Conservation (phyloP, 2,888 invertebrate genomes). For the Mimas tiliae region DNA sequence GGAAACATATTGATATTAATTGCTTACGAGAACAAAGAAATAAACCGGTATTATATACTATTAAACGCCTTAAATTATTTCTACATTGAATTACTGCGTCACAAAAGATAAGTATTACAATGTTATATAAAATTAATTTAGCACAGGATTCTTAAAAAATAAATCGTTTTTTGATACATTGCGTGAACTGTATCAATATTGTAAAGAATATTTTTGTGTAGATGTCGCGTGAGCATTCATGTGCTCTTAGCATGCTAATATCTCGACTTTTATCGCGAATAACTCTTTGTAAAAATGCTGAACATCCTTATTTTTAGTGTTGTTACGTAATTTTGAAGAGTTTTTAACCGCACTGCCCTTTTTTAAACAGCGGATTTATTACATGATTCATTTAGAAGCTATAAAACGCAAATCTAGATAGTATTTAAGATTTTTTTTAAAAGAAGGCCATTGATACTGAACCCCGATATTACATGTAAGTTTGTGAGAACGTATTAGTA, state of each 20-base stretch:
- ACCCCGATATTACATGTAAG: too few species aligned
- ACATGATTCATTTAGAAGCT: too few species aligned
- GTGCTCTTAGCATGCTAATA: slow-evolving; percentile 8
- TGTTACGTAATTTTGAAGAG: slow-evolving; percentile 3
- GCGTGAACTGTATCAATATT: slow-evolving; percentile 3
- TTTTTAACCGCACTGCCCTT: neutral
- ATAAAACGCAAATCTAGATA: too few species aligned
- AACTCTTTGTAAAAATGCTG: slow-evolving; percentile 16
- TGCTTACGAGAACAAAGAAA: neutral
- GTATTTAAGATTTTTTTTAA: too few species aligned
- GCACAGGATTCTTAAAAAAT: neutral
- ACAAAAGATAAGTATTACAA: neutral
- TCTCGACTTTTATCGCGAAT: slow-evolving; percentile 19
- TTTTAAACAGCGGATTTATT: neutral
- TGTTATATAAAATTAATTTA: neutral
- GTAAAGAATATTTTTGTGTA: slow-evolving; percentile 2
- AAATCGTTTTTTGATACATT: neutral
- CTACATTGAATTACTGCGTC: neutral
- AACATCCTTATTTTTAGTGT: slow-evolving; percentile 21
- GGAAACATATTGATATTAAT: neutral
- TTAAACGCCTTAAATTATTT: neutral
- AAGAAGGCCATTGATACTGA: too few species aligned
- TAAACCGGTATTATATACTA: neutral
- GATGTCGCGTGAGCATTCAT: slow-evolving; percentile 25
- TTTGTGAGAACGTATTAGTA: too few species aligned